Evolutionary conservation across 2,888 invertebrate species (phyloP).

Genomic region (Ryuthela nishihirai): DNA sequence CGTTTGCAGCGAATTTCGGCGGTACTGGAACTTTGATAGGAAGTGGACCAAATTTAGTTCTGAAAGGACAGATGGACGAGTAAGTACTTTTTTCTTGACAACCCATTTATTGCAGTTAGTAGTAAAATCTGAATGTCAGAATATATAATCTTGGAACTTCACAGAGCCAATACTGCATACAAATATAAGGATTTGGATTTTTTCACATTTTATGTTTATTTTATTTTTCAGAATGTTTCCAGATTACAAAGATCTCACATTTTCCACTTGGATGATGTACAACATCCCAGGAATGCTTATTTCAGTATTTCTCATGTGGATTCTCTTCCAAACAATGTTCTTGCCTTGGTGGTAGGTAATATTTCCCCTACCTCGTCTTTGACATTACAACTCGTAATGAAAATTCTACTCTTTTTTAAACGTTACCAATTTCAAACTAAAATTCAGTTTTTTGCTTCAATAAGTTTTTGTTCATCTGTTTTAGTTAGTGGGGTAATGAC

Average conservation of each 20-base stretch:
- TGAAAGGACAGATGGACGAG: slow-evolving; percentile 72
- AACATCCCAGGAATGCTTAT: slow-evolving; percentile 77
- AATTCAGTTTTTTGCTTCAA: too few relatives aligned
- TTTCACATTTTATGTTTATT: neutral
- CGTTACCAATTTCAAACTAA: too few relatives aligned
- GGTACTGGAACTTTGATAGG: slow-evolving; percentile 74
- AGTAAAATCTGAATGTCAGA: neutral
- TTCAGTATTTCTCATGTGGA: slow-evolving; percentile 69
- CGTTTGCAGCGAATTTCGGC: slow-evolving; percentile 64
- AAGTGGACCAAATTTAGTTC: slow-evolving; percentile 73
- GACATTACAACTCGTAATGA: too few relatives aligned
- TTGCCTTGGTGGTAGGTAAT: slow-evolving; percentile 32
- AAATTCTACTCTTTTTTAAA: too few relatives aligned
- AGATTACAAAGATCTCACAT: slow-evolving; percentile 61
- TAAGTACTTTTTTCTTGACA: slow-evolving; percentile 48
- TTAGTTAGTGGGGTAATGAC: too few relatives aligned
- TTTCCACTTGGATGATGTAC: slow-evolving; percentile 74
- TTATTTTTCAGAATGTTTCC: slow-evolving; percentile 13
- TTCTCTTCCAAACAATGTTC: slow-evolving; percentile 63
- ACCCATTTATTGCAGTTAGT: neutral
- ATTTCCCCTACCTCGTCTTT: too few relatives aligned
- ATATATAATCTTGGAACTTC: too few relatives aligned
- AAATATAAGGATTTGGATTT: neutral
- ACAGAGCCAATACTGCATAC: too few relatives aligned
- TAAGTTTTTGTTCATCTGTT: too few relatives aligned